Conservation (phyloP, 2,797 vertebrate species). For the Paguma larvata region DNA sequence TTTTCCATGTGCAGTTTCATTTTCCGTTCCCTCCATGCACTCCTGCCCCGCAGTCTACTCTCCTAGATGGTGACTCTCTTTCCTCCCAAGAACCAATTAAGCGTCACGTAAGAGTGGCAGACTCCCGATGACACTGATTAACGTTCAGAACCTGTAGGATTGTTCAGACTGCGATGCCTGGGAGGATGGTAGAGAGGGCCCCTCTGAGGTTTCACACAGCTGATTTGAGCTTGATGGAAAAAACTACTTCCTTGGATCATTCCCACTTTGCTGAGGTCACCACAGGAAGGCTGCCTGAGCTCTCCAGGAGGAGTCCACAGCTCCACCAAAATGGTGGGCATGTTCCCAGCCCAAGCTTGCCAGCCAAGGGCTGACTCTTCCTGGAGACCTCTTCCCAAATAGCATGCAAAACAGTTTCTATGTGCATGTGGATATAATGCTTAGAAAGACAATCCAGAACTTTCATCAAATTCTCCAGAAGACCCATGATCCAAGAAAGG, state of each 20-base stretch:
- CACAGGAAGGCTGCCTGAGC: neutral
- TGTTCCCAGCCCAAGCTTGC: conserved; percentile 1
- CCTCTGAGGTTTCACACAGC: conserved; percentile 71
- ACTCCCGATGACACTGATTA: conserved; percentile 68
- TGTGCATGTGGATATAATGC: neutral
- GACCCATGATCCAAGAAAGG: neutral
- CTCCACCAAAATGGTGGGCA: neutral
- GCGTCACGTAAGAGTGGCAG: conserved; percentile 28
- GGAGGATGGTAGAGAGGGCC: conserved; percentile 4
- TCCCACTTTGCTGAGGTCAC: conserved; percentile 37
- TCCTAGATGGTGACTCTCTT: conserved; percentile 75
- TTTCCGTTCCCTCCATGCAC: conserved; percentile 56
- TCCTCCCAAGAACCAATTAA: conserved; percentile 81
- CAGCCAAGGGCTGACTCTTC: neutral
- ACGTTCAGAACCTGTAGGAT: conserved; percentile 62
- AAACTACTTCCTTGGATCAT: conserved; percentile 25
- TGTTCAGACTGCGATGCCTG: conserved; percentile 54
- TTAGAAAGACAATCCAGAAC: conserved; percentile 29
- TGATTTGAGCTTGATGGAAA: conserved; percentile 75
- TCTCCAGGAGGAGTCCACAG: neutral
- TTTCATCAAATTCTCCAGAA: conserved; percentile 17
- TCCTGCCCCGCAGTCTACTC: conserved; percentile 52
- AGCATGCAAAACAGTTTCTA: neutral
- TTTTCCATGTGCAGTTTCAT: neutral
- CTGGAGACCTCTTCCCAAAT: conserved; percentile 7